Percentiles rank a stretch among this genome's conserved stretches.
Conservation (phyloP, 2,797 vertebrate genomes). For the Salmo trutta region DNA sequence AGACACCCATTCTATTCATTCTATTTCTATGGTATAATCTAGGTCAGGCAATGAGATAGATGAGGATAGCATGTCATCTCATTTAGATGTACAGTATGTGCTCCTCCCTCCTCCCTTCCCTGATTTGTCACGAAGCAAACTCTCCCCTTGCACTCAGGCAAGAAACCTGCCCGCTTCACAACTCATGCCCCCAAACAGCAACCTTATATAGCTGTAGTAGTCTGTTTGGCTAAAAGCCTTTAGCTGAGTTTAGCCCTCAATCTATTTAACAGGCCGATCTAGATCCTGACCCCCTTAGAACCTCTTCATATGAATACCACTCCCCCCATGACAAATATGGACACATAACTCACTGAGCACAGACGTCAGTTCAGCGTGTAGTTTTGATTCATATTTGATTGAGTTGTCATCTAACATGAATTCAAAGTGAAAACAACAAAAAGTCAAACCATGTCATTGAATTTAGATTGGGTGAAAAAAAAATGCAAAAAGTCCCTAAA, state of each 20-base stretch:
- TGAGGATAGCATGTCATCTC: neutral
- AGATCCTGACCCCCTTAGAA: slow-evolving; percentile 1
- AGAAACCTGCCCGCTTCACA: slow-evolving; percentile 20
- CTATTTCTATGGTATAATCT: neutral
- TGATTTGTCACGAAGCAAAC: slow-evolving; percentile 22
- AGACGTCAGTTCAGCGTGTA: neutral
- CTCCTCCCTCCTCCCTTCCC: slow-evolving; percentile 7
- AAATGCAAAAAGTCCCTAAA: too few relatives aligned
- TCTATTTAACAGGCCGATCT: slow-evolving; percentile 31
- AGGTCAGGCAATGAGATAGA: neutral
- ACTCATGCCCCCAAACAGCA: slow-evolving; percentile 38
- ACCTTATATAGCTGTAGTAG: slow-evolving; percentile 42
- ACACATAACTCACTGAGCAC: neutral
- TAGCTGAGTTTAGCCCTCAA: slow-evolving; percentile 37
- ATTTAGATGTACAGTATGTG: slow-evolving; percentile 1
- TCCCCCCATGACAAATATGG: neutral
- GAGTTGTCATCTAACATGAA: too few relatives aligned
- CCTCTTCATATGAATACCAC: slow-evolving; percentile 26
- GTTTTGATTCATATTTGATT: neutral
- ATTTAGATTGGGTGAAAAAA: too few relatives aligned
- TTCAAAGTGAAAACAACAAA: too few relatives aligned
- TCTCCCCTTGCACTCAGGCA: slow-evolving; percentile 20
- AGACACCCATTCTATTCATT: too few relatives aligned
- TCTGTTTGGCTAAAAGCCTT: slow-evolving; percentile 28
- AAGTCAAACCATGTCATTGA: too few relatives aligned